Conservation (phyloP, 2,113 vertebrate species). For the Dipodomys stephensi region DNA sequence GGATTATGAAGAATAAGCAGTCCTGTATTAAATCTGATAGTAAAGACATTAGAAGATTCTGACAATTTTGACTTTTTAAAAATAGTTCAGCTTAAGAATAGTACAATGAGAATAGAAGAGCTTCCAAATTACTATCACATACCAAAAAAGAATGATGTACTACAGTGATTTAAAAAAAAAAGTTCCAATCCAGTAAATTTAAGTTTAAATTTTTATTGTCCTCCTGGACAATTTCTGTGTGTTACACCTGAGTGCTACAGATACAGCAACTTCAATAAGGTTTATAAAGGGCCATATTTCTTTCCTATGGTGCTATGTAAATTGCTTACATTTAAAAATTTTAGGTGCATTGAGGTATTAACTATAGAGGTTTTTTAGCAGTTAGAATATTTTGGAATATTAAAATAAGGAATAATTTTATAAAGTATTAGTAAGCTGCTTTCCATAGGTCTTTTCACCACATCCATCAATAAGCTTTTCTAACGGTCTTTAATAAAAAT, state of each 20-base stretch:
- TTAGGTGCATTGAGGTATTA: constrained; percentile 20
- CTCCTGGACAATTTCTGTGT: background rate
- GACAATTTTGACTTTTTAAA: background rate
- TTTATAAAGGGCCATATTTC: background rate
- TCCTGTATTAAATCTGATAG: constrained; percentile 12
- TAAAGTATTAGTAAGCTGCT: constrained; percentile 19
- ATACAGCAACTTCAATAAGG: constrained; percentile 41
- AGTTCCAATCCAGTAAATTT: background rate
- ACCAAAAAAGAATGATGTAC: constrained; percentile 30
- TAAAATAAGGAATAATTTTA: constrained; percentile 44
- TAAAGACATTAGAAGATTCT: constrained; percentile 7
- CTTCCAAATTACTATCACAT: background rate
- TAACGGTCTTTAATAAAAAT: constrained; percentile 53
- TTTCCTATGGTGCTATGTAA: background rate
- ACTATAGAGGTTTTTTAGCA: constrained; percentile 12
- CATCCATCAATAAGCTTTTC: background rate
- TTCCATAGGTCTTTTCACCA: constrained; percentile 28
- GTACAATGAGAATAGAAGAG: background rate
- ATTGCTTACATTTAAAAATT: constrained; percentile 38
- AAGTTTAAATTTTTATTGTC: background rate
- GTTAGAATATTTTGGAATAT: constrained; percentile 44
- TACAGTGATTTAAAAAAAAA: constrained; percentile 46
- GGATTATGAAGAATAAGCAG: background rate
- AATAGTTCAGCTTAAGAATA: constrained; percentile 48
- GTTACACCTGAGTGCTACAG: background rate